Base-by-base conservation (phyloP, 2,888 invertebrate genomes). In the Leptinotarsa peninsularis region DNA sequence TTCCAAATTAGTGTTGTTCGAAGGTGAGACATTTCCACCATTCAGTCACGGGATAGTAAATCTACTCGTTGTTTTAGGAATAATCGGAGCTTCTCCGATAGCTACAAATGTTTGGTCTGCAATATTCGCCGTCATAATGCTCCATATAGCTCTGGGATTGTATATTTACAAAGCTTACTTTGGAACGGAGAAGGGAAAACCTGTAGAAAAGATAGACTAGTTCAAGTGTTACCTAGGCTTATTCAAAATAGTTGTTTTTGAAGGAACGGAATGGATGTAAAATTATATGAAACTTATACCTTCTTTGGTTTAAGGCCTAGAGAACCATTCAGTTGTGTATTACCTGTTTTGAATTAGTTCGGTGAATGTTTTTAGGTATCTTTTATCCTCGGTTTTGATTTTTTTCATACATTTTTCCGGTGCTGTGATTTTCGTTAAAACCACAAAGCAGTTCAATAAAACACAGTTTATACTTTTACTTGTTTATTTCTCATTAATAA, bases 151-250 rank as follows among this genome's bases (percentile, higher is more conserved):
- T 4, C 86, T 96, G 76, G 96, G 93, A 43, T 88, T 94, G 66
- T 96, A 94, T 85, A 94, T 96, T 83, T 94, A 93, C 85, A 91
- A 91, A 83, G 95, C 95, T 0, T 96, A 95, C 86, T 92, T 91
- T 81, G 88, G 91, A 80, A 78, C 88, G 17, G 91, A 87, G 15
- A 90, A 86, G 84, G 66, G 71, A 3, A 76, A 76, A 69, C 76
- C 70, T 17, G 58, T 21, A 15, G 58, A 70, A 17, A 70, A 70
- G 23, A 58, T 58, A 43, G 70, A 70, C 27, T 70, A 70, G 68
- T 49, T 68, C n/a, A 43, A 15, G 27, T 68, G 15, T 52, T 50
- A 23, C 21, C 18, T 27, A 13, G 52, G 52, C 17, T 54, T 15
- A 43, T 43, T 43, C 10, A 54, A 54, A 54, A 54, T 54, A 54